Conservation (phyloP, 2,888 invertebrate genomes). For the Danaus chrysippus region DNA sequence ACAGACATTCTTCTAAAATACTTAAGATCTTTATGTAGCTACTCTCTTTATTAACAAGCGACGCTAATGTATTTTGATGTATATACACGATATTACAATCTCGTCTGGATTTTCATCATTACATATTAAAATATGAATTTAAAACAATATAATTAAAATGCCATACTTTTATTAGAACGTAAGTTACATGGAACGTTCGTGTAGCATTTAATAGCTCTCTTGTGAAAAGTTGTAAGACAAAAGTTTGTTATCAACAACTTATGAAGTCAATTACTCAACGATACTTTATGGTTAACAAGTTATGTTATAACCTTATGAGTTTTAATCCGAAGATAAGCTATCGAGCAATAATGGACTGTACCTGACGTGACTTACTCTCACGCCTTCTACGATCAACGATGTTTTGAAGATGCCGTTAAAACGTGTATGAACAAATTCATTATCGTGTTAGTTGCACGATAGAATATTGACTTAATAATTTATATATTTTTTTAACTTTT, state of each 20-base stretch:
- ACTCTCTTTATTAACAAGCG: conserved; percentile 27
- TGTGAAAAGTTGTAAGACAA: conserved; percentile 19
- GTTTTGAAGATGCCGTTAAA: conserved; percentile 13
- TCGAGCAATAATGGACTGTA: conserved; percentile 38
- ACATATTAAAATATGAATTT: not conserved
- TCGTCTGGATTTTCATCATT: not conserved
- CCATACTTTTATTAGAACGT: not conserved
- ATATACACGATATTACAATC: conserved; percentile 14
- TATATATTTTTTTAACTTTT: too few species aligned
- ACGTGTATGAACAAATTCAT: not conserved
- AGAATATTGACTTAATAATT: too few species aligned
- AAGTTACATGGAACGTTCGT: conserved; percentile 3
- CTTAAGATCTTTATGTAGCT: conserved; percentile 28
- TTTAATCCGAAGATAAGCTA: conserved; percentile 35
- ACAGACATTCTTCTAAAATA: conserved; percentile 37
- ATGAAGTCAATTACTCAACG: conserved; percentile 48
- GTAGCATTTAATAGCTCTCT: conserved; percentile 10
- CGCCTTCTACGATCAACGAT: conserved; percentile 27
- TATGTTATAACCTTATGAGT: conserved; percentile 38
- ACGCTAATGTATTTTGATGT: conserved; percentile 24
- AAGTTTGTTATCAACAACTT: conserved; percentile 34
- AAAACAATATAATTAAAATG: not conserved
- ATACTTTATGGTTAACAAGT: conserved; percentile 36
- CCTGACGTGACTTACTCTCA: conserved; percentile 41
- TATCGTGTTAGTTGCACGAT: too few species aligned